Evolutionary conservation across 30 jellyfish, hydroid and myxozoan species (phyloP), one percentile per base, ranked within the genome.

Genomic region (Aurelia aurita complex sp. Pacific): DNA sequence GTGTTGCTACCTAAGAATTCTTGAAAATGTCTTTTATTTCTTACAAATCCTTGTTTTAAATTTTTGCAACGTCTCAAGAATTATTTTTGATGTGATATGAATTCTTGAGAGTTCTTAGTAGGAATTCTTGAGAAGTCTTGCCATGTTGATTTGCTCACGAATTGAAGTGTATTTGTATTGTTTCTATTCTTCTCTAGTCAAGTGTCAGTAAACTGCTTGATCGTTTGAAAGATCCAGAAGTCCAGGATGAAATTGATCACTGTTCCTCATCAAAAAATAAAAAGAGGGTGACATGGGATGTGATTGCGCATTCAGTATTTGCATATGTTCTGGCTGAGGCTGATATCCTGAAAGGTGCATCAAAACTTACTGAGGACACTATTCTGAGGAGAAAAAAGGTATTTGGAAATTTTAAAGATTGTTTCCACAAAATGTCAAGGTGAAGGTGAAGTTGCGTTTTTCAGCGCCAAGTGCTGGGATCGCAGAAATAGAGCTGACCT

Each of bases 321-420:
- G 59, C 36, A 42, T 77, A 77, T 78, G 96, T 87, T 16, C 13
- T 87, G 11, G 7, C 7, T 10, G 96, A 87, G 55, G 85, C 83
- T 2, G 96, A 87, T 15, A 35, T 42, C 14, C 55, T 87, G 13
- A 69, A 79, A 51, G 86, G 60, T 10, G 65, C 88, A 14, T 16
- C 82, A 67, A 87, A 87, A 71, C 74, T 87, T 5, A 79, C 90
- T 14, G 90, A 79, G 38, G 91, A 87, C 51, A 79, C 91, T 13
- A 32, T 71, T 17, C 19, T 34, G 23, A 38, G 91, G 46, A 69
- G 86, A 43, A 63, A 55, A 18, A 78, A 77, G 87, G 96, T 87
- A 33, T 81, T 6, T 66, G 38, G 15, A 1, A n/a, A 66, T 23
- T 60, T n/a, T 50, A 15, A 36, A 23, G 40, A 4, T 32, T 2